phyloP scores from a whole-genome alignment of 2,888 invertebrate species.

The Girardia tigrina region DNA sequence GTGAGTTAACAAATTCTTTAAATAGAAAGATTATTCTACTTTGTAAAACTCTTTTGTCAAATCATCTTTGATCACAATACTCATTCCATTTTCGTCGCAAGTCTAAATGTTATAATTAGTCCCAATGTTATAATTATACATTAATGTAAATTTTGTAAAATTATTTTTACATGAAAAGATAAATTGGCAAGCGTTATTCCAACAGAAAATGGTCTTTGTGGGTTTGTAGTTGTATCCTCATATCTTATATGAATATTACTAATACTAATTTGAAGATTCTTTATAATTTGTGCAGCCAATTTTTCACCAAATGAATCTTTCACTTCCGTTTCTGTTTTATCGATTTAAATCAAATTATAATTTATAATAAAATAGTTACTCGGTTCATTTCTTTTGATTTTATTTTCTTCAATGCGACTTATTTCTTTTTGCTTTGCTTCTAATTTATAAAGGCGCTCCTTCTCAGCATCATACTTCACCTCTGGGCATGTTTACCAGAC shows the following conservation, averaged over 20 bases:
- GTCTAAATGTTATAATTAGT: slow-evolving; percentile 54
- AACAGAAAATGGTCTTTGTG: slow-evolving; percentile 54
- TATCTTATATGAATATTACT: slow-evolving; percentile 54
- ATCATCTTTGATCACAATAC: slow-evolving; percentile 61
- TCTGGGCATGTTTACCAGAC: slow-evolving; percentile 54
- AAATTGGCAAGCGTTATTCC: slow-evolving; percentile 75
- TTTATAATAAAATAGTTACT: slow-evolving; percentile 31
- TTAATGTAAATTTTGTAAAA: too few relatives aligned
- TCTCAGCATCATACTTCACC: slow-evolving; percentile 68
- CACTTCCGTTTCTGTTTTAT: slow-evolving; percentile 43
- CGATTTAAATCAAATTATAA: slow-evolving; percentile 20
- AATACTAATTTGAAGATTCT: slow-evolving; percentile 55
- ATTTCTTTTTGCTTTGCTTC: slow-evolving; percentile 69
- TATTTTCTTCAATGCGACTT: slow-evolving; percentile 64
- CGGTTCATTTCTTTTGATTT: slow-evolving; percentile 41
- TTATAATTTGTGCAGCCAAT: slow-evolving; percentile 54
- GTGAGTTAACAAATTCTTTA: too few relatives aligned
- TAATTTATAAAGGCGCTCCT: slow-evolving; percentile 64
- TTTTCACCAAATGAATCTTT: slow-evolving; percentile 55
- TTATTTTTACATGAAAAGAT: slow-evolving; percentile 57
- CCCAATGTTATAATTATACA: neutral
- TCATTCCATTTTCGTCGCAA: slow-evolving; percentile 73
- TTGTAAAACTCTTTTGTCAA: slow-evolving; percentile 62
- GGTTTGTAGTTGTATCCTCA: slow-evolving; percentile 54
- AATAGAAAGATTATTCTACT: slow-evolving; percentile 39